Evolutionary conservation across 1,140 invertebrate species (phyloP), one percentile per base, ranked within the genome.

Genomic region (Pomacea maculata): DNA sequence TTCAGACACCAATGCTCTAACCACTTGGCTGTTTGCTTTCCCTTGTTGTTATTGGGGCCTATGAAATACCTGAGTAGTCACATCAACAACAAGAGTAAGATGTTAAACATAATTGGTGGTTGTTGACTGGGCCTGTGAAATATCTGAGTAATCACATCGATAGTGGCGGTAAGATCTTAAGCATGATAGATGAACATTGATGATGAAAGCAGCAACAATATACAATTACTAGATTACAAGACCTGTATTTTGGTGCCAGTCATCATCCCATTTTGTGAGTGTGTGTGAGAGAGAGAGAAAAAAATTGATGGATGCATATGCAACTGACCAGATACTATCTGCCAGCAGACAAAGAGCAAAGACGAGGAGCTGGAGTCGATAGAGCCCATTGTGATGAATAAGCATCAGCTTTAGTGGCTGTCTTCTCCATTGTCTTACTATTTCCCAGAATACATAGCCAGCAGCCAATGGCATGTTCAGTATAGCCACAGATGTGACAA

Each of bases 311-410:
- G 11, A 14, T 61, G 11, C 21, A 70, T 25, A 12, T 21, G 10
- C 54, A 6, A 67, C 75, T 45, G 15, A 79, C 82, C 80, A 84
- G 34, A 84, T 55, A 25, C 82, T 78, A 77, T 88, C 87, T 9
- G 81, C 75, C n/a, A 86, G 68, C 21, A 87, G 55, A 67, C 68
- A 76, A 12, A 86, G 63, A 15, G 84, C 84, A 54, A 87, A 82
- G 15, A 84, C 34, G 10, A 84, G 6, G 10, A 88, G 83, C n/a
- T 85, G 68, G 15, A 84, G 64, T 19, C 86, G 80, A 65, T 86
- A 86, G 21, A 81, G 82, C 15, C 83, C 82, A 67, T 85, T 86
- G 74, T 85, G 86, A 17, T 83, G 71, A 25, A 84, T 80, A 45
- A 80, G 67, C 65, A 64, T 55, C 17, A 78, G 67, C n/a, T 78